Conservation (phyloP, 2,113 vertebrate species). For the Microcebus jonahi region DNA sequence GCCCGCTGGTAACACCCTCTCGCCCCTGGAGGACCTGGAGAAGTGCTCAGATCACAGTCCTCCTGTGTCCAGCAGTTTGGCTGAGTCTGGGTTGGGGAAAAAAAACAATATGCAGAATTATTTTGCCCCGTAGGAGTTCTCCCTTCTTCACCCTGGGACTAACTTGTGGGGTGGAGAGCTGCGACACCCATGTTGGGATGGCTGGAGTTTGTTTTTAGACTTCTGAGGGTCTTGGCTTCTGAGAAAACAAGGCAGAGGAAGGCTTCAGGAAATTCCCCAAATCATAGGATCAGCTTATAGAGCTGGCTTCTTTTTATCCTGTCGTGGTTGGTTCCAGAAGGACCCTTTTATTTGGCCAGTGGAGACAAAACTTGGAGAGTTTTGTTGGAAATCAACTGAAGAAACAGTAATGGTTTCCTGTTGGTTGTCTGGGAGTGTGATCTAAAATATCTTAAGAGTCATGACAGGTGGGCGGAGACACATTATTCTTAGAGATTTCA, state of each 20-base stretch:
- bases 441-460: neutral
- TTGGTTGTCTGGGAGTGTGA: neutral
- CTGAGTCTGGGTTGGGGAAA: neutral
- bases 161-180: neutral
- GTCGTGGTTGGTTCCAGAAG: neutral
- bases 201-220: neutral
- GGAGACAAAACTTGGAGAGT: neutral
- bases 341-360: neutral
- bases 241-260: neutral
- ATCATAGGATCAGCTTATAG: neutral
- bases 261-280: neutral
- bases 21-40: neutral
- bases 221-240: neutral
- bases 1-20: neutral
- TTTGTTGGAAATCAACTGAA: neutral
- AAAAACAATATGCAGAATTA: neutral
- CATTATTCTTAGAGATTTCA: neutral
- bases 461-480: neutral
- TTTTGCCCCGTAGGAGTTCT: neutral
- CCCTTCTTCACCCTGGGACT: neutral
- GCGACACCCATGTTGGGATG: rapidly evolving
- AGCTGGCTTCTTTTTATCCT: neutral
- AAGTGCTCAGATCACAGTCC: neutral
- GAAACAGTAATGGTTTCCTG: neutral
- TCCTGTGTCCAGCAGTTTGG: neutral